Percentiles rank a stretch among this genome's conserved stretches.
These are phyloP conservation scores for Synergus japonicus DNA, from an alignment of 2,888 invertebrate species.

Conservation along the genomic window DNA sequence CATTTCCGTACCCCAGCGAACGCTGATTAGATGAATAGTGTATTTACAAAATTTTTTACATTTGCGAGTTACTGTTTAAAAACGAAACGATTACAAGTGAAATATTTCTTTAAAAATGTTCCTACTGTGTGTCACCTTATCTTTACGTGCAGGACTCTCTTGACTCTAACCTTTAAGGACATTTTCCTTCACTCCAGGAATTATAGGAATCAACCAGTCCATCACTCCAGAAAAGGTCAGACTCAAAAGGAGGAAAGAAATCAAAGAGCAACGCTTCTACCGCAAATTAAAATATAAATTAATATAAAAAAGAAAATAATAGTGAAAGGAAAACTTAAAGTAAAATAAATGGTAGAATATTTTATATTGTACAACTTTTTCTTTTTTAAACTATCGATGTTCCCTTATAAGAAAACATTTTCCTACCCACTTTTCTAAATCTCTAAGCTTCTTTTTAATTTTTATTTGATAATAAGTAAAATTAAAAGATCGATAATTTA, in stretches of 20 bases:
- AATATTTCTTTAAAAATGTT: neutral
- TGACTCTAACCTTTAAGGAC: neutral
- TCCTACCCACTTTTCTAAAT: too few species aligned
- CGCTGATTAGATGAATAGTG: neutral
- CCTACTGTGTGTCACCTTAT: neutral
- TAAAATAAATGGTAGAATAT: neutral
- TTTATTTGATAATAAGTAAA: too few species aligned
- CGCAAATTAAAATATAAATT: neutral
- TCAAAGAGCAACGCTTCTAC: neutral
- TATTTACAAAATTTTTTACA: neutral
- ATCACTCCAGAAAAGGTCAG: neutral
- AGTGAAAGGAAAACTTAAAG: neutral
- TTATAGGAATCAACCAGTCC: neutral
- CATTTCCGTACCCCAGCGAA: neutral
- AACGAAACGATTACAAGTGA: neutral
- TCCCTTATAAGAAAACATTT: too few species aligned
- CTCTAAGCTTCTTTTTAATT: too few species aligned
- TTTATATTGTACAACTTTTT: neutral
- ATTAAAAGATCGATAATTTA: too few species aligned
- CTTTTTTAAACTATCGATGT: too few species aligned
- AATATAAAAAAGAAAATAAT: neutral
- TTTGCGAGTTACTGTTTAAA: too few species aligned
- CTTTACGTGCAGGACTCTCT: neutral
- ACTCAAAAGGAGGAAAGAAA: neutral
- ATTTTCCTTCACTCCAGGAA: conserved; percentile 7